Evolutionary conservation across 2,797 vertebrate species (phyloP).

Genomic region (Chaenodraco wilsoni): DNA sequence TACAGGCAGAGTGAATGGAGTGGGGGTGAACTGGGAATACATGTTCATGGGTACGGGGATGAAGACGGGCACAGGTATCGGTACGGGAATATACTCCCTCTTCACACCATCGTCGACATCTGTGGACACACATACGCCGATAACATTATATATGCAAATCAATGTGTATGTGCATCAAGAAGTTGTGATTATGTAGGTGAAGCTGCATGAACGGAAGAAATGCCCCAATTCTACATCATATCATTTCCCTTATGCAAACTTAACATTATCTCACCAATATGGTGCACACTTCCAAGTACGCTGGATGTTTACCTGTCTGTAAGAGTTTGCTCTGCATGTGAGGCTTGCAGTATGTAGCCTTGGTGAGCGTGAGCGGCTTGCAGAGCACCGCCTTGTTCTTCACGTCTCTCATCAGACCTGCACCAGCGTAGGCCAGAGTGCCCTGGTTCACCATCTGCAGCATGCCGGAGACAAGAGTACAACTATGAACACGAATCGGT

Average conservation of each 20-base stretch:
- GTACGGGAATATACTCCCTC: conserved; percentile 94
- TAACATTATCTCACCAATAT: background rate
- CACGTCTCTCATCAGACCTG: conserved; percentile 90
- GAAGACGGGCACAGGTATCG: conserved; percentile 95
- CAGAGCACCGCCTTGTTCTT: conserved; percentile 99
- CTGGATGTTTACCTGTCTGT: conserved; percentile 89
- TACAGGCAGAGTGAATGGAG: conserved; percentile 89
- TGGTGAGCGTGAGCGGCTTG: conserved; percentile 98
- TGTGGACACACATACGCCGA: conserved; percentile 49
- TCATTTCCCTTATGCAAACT: background rate
- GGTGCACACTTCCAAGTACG: background rate
- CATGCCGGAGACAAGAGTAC: no score
- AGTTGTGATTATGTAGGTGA: background rate
- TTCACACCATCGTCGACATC: conserved; percentile 90
- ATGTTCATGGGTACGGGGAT: conserved; percentile 96
- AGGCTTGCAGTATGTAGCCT: conserved; percentile 98
- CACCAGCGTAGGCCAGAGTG: conserved; percentile 82
- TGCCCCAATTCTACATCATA: background rate
- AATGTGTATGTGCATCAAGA: background rate
- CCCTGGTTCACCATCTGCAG: conserved; percentile 79
- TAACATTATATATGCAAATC: background rate
- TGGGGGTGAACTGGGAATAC: conserved; percentile 92
- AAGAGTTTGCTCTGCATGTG: conserved; percentile 97
- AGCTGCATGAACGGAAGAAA: background rate
- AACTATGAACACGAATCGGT: background rate